Conservation (phyloP, 1,140 invertebrate genomes). For the Temnothorax longispinosus region DNA sequence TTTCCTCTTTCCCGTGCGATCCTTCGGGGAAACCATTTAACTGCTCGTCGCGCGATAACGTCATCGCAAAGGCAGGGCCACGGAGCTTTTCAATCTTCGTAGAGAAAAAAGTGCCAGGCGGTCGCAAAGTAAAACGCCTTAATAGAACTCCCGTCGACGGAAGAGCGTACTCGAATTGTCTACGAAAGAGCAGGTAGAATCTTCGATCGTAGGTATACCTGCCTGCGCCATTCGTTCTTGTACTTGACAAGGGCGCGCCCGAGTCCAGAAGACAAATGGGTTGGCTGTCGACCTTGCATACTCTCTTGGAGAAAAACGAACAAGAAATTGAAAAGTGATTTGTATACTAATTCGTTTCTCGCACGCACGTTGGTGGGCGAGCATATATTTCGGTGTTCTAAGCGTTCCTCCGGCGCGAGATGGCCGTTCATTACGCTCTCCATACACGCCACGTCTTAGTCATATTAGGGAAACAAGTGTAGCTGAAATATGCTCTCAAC, state of each 20-base stretch:
- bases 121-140: slow-evolving; percentile 38
- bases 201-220: slow-evolving; percentile 62
- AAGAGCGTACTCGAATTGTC: slow-evolving; percentile 54
- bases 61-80: background rate
- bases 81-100: slow-evolving; percentile 47
- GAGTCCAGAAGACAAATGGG: slow-evolving; percentile 72
- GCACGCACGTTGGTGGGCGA: slow-evolving; percentile 11
- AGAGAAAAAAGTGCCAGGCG: slow-evolving; percentile 21
- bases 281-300: slow-evolving; percentile 58
- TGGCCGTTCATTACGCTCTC: background rate
- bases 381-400: slow-evolving; percentile 33
- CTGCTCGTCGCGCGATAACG: slow-evolving; percentile 26
- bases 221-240: slow-evolving; percentile 61
- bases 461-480: slow-evolving; percentile 6
- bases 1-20: background rate
- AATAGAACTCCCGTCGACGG: slow-evolving; percentile 42
- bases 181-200: slow-evolving; percentile 64
- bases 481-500: background rate
- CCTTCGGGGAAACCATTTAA: slow-evolving; percentile 32
- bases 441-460: background rate
- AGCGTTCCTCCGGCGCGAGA: background rate
- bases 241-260: slow-evolving; percentile 69
- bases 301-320: slow-evolving; percentile 43
- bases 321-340: slow-evolving; percentile 72
- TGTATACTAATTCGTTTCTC: slow-evolving; percentile 56